phyloP scores from a whole-genome alignment of 2,888 invertebrate species.

The Scelioninae gen. 1 region DNA sequence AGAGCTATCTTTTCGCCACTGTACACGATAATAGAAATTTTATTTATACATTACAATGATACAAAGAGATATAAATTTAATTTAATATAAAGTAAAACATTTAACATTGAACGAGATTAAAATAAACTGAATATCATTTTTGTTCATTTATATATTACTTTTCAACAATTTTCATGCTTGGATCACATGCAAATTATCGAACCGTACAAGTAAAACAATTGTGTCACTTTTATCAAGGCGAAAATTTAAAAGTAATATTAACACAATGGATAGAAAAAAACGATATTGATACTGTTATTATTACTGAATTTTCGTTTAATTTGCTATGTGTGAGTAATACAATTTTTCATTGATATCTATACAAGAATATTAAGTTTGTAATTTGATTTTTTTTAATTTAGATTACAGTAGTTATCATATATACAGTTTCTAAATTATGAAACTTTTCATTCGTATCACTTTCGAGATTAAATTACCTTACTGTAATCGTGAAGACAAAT shows the following conservation, averaged over 20 bases:
- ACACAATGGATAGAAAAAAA: not conserved
- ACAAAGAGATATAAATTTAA: not conserved
- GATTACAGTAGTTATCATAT: not conserved
- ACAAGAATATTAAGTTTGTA: not conserved
- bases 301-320: not conserved
- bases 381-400: not conserved
- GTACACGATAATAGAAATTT: not conserved
- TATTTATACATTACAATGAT: slow-evolving; percentile 4
- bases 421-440: slow-evolving; percentile 15
- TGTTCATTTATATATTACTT: not conserved
- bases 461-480: slow-evolving; percentile 47
- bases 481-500: slow-evolving; percentile 46
- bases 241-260: not conserved
- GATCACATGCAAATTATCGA: slow-evolving; percentile 44
- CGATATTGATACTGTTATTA: slow-evolving; percentile 2
- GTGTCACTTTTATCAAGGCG: not conserved
- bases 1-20: not conserved
- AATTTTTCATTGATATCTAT: not conserved
- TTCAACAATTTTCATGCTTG: slow-evolving; percentile 36
- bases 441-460: slow-evolving; percentile 42
- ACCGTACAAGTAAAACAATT: slow-evolving; percentile 3
- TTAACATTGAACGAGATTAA: slow-evolving; percentile 29
- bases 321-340: not conserved
- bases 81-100: slow-evolving; percentile 23
- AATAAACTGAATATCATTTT: slow-evolving; percentile 10